Conservation (phyloP, 2,113 vertebrate species). For the Odocoileus virginianus region DNA sequence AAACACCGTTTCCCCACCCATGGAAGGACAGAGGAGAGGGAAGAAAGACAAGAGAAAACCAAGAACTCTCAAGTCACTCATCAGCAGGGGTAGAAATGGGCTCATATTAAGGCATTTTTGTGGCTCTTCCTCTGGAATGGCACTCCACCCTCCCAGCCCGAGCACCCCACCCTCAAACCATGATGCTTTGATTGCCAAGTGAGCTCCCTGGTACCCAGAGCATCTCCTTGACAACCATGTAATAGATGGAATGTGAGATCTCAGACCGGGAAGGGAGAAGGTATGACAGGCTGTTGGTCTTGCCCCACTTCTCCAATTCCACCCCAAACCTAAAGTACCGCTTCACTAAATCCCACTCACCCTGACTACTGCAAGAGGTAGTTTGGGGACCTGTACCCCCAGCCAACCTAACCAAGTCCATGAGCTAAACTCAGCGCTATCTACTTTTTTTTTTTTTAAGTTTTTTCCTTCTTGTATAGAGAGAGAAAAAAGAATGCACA, state of each 20-base stretch:
- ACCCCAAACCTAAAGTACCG: not conserved
- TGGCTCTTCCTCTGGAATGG: constrained; percentile 33
- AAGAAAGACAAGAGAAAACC: not conserved
- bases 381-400: constrained; percentile 65
- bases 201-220: not conserved
- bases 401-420: constrained; percentile 62
- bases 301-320: not conserved
- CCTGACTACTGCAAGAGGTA: constrained; percentile 75
- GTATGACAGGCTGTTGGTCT: not conserved
- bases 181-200: not conserved
- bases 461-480: not conserved
- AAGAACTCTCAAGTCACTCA: not conserved
- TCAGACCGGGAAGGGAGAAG: not conserved
- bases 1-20: not conserved
- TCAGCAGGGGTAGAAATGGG: not conserved
- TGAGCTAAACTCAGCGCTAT: constrained; percentile 61
- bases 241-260: not conserved
- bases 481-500: constrained; percentile 54
- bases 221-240: not conserved
- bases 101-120: constrained; percentile 41
- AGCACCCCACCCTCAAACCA: not conserved
- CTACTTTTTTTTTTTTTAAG: constrained; percentile 40
- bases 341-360: not conserved
- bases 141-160: not conserved
- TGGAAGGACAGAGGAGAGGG: not conserved